Percentiles rank a stretch among this genome's conserved stretches.
Conservation (phyloP, 2,113 vertebrate genomes). For the Octodon degus region DNA sequence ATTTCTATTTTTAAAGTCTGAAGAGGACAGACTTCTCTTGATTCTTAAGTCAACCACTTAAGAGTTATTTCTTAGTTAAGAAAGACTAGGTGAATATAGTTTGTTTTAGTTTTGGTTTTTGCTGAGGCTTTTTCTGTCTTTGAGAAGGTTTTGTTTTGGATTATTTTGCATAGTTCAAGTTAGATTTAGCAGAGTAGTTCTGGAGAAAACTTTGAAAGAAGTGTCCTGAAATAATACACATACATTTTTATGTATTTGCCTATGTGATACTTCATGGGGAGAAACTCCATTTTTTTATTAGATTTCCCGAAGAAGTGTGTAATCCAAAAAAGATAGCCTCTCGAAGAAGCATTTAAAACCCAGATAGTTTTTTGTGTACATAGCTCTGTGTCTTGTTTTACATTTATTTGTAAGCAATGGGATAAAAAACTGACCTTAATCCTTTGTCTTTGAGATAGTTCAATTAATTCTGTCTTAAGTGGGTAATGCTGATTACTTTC, state of each 20-base stretch:
- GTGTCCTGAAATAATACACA: not conserved
- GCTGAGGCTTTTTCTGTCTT: constrained; percentile 22
- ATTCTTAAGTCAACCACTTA: not conserved
- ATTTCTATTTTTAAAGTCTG: constrained; percentile 51
- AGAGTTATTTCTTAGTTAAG: not conserved
- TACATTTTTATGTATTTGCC: not conserved
- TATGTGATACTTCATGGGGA: not conserved
- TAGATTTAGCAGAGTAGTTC: constrained; percentile 43
- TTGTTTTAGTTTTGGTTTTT: not conserved
- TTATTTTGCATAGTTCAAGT: constrained; percentile 14
- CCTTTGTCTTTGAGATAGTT: constrained; percentile 28
- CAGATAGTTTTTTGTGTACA: constrained; percentile 12
- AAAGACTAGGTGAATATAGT: not conserved
- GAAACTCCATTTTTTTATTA: not conserved
- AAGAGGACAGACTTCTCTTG: not conserved
- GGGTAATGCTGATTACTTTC: not conserved
- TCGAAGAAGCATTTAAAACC: constrained; percentile 33
- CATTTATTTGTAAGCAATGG: constrained; percentile 14
- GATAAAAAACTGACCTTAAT: not conserved
- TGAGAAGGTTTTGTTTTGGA: constrained; percentile 47
- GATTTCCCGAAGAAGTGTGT: not conserved
- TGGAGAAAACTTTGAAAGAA: not conserved
- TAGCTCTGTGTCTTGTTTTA: constrained; percentile 2
- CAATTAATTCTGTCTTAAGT: constrained; percentile 57
- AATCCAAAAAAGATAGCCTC: not conserved